phyloP scores from a whole-genome alignment of 2,113 vertebrate genomes.

The Calyptomena viridis region DNA sequence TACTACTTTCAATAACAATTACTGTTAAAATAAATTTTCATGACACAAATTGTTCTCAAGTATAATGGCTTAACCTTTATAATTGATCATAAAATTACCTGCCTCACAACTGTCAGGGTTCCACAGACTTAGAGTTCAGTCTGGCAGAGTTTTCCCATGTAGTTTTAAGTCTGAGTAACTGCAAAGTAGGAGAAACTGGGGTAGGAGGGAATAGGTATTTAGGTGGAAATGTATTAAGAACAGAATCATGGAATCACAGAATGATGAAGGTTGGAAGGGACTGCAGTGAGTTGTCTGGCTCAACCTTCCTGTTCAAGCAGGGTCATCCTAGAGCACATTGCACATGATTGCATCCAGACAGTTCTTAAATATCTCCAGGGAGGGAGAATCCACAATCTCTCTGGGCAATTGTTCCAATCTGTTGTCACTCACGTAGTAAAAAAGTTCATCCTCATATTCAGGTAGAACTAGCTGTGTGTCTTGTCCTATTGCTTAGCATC shows the following conservation, averaged over 20 bases:
- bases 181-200: neutral
- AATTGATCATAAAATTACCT: neutral
- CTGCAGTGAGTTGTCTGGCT: neutral
- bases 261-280: neutral
- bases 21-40: neutral
- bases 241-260: neutral
- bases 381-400: neutral
- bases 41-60: fast-evolving
- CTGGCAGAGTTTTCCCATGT: neutral
- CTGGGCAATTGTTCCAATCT: neutral
- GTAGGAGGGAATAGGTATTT: fast-evolving
- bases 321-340: neutral
- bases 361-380: neutral
- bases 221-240: neutral
- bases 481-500: neutral
- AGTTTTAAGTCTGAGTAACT: neutral
- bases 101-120: neutral
- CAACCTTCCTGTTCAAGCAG: neutral
- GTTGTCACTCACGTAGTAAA: fast-evolving
- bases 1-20: neutral
- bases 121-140: neutral
- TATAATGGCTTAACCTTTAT: neutral
- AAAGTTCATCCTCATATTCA: neutral
- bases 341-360: too few species aligned
- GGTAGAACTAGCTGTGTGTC: too few species aligned